Evolutionary conservation across 2,888 invertebrate genomes (phyloP), one percentile per base, ranked within the genome.

Genomic region (Eurytoma adleriae): DNA sequence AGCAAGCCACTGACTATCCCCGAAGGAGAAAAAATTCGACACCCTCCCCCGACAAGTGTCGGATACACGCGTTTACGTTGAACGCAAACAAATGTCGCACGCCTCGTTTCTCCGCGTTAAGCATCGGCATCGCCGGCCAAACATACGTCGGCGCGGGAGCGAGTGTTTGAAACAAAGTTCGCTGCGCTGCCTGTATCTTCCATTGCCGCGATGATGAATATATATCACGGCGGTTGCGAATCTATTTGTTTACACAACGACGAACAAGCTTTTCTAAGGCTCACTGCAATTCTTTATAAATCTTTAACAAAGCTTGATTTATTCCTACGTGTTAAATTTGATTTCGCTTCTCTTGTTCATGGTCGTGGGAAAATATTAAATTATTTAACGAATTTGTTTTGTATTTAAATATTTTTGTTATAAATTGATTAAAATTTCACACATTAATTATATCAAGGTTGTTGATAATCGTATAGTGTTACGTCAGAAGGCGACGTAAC

Each of bases 41-140:
- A 75, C 75, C 50, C 67, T 27, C 50, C 12, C 56, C 12, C 16
- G 66, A 75, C 75, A 75, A 75, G 75, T 75, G 75, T 67, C 67
- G 75, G 75, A 68, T 75, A 50, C 67, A 59, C 48, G 59, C 67
- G 75, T 75, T 75, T 75, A 75, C 67, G 50, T 13, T 24, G 66
- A 59, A 75, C 67, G 59, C 67, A 75, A 75, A 75, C 75, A 75
- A 75, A 67, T 59, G 67, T 75, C 67, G 18, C 48, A 50, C 59
- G 67, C 75, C 75, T 59, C 75, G 75, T 67, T 75, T 59, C 7
- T 14, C 62, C 27, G 30, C 62, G 40, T 40, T 72, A 72, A 52
- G 27, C 61, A 62, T 24, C 61, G 0, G 18, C 59, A 24, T 14
- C 59, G n/a, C 2, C 27, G 56, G 57, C 20, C 40, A 71, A 61